Evolutionary conservation across 1,140 invertebrate species (phyloP), one percentile per base, ranked within the genome.

Genomic region (Drosophila simulans): DNA sequence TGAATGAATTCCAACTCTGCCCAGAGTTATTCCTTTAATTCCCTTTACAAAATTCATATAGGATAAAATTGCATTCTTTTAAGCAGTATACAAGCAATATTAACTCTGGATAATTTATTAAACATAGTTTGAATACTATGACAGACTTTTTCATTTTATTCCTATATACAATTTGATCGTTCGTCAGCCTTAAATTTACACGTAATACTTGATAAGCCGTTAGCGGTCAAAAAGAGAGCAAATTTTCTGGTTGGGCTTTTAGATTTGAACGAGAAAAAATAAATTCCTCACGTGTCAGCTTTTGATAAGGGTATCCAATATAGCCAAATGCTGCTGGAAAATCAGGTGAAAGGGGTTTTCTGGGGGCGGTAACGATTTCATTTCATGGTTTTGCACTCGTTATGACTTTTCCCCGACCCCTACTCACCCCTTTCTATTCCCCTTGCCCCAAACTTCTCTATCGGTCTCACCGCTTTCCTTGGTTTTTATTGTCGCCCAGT

Each of bases 321-420:
- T 5, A 25, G 51, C 25, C 42, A 20, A 5, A 13, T 25, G 1
- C 22, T 48, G 2, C 27, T 11, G 0, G 22, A 57, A 46, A 45
- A 55, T 45, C 49, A 51, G 20, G 11, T 34, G 39, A 48, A 31
- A 15, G 54, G 57, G 56, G 13, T 51, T 48, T 48, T 22, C 17
- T 15, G 51, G 76, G 62, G 72, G 48, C 46, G 83, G 77, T 84
- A 90, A 90, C 84, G 84, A 89, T 90, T 88, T 89, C 84, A 89
- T 89, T 89, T 89, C 84, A 89, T 90, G 84, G 85, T 78, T 90
- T 89, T 89, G 84, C 85, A 89, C 84, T 89, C 84, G 84, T 89
- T 89, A 89, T 89, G 84, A 89, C 84, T 89, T 83, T 83, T 90
- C 72, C 72, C 73, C 60, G 49, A 22, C 20, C 20, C 53, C 62